A percentile compares a stretch with the other conserved stretches of the same genome.
Conservation (phyloP, 35 echinoderm and acorn worm genomes). For the Anneissia japonica region DNA sequence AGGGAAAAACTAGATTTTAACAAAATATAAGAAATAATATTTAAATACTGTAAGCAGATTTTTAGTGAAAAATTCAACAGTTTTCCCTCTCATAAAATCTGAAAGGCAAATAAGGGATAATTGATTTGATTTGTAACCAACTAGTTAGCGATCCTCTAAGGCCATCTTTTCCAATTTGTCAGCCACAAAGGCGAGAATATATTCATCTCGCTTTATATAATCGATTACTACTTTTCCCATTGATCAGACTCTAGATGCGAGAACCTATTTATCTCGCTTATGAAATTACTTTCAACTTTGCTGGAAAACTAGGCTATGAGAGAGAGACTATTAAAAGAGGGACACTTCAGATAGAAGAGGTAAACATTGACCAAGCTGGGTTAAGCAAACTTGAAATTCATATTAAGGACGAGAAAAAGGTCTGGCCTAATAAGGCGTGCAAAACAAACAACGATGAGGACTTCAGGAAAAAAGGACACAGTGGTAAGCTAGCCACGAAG, state of each 20-base stretch:
- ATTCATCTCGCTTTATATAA: neutral
- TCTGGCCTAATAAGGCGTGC: neutral
- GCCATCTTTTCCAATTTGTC: neutral
- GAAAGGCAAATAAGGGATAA: too few relatives aligned
- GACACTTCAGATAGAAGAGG: neutral
- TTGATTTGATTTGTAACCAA: too few relatives aligned
- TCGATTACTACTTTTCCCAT: neutral
- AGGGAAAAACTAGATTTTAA: too few relatives aligned
- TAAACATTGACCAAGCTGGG: neutral
- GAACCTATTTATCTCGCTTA: neutral
- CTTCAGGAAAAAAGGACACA: neutral
- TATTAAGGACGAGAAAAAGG: neutral
- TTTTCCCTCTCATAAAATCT: too few relatives aligned
- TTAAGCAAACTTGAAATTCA: neutral
- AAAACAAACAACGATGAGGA: neutral
- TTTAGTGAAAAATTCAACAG: too few relatives aligned
- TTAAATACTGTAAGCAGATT: too few relatives aligned
- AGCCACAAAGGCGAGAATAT: neutral
- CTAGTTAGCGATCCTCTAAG: too few relatives aligned
- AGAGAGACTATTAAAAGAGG: neutral
- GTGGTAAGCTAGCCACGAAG: neutral
- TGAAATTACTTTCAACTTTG: neutral
- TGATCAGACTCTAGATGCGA: neutral
- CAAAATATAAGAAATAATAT: too few relatives aligned
- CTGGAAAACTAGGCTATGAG: neutral